Evolutionary conservation across 1,140 invertebrate genomes (phyloP), one percentile per base, ranked within the genome.

Genomic region (Eufriesea mexicana): DNA sequence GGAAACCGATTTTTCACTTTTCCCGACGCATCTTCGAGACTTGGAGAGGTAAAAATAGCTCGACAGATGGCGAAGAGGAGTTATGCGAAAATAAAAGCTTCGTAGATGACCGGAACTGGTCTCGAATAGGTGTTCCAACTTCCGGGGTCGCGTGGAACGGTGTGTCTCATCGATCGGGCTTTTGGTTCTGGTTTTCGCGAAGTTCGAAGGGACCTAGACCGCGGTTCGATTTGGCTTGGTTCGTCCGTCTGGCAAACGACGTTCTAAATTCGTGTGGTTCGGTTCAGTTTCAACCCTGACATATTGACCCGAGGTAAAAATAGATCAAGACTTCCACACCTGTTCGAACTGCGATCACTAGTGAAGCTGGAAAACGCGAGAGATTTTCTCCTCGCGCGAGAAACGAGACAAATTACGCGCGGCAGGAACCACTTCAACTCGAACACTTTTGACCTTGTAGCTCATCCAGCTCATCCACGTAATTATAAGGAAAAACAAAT

Each of bases 271-370:
- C 77, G 80, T 73, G 85, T 84, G 62, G 54, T 84, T 84, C 84
- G 66, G 82, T 83, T 84, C 81, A 71, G 73, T 86, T 62, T 84
- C 79, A 86, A 89, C 87, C 89, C 83, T 90, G 89, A 90, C 89
- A 90, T 83, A 82, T 87, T 90, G 85, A 90, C 87, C 85, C 83
- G 62, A 54, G 81, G 73, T 83, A 66, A 87, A 85, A 90, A 90
- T 90, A 90, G 86, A 83, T 77, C 20, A 79, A 64, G 47, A 57
- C 35, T 72, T 66, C 49, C 59, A 84, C 82, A 72, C 76, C 67
- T 79, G 66, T 84, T 84, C 23, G 8, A 4, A 23, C 5, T 2
- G 4, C 28, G 18, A 49, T n/a, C 10, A 12, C 35, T 7, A 49
- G 16, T 14, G 28, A 45, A 35, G 45, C 74, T 84, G 82, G 76